A percentile compares a stretch with the other conserved stretches of the same genome.
Evolutionary conservation across 2,797 vertebrate species (phyloP).

Genomic region (Pangasius mekongensis): DNA sequence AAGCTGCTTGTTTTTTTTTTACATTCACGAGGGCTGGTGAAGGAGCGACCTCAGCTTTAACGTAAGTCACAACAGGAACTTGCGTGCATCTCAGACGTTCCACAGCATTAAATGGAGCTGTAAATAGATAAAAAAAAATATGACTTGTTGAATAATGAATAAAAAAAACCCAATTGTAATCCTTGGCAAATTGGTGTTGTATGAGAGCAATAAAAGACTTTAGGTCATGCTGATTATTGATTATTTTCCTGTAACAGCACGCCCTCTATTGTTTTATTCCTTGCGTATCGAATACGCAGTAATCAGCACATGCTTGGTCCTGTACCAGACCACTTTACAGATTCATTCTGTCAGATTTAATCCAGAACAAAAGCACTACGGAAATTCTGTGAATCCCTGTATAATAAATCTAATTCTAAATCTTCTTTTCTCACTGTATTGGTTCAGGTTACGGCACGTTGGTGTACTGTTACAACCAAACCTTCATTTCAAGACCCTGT

Average conservation of each 20-base stretch:
- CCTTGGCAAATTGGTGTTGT: background rate
- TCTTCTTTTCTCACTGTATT: background rate
- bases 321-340: background rate
- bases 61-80: background rate
- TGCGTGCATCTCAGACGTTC: no score
- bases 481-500: background rate
- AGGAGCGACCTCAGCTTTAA: background rate
- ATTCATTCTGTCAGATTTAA: background rate
- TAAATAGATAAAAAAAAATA: background rate
- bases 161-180: background rate
- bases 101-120: background rate
- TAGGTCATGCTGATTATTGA: background rate
- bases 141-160: no score
- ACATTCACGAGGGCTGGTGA: background rate
- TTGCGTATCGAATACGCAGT: background rate
- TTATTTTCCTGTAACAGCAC: background rate
- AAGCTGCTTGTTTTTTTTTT: background rate
- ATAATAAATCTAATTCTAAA: background rate
- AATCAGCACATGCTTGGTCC: background rate
- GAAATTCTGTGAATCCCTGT: no score
- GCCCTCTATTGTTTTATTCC: background rate
- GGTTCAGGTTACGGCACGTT: background rate
- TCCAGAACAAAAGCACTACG: background rate
- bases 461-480: background rate
- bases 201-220: background rate